These are phyloP conservation scores for Pholis gunnellus DNA, from an alignment of 2,113 vertebrate genomes.

Conservation along the genomic window DNA sequence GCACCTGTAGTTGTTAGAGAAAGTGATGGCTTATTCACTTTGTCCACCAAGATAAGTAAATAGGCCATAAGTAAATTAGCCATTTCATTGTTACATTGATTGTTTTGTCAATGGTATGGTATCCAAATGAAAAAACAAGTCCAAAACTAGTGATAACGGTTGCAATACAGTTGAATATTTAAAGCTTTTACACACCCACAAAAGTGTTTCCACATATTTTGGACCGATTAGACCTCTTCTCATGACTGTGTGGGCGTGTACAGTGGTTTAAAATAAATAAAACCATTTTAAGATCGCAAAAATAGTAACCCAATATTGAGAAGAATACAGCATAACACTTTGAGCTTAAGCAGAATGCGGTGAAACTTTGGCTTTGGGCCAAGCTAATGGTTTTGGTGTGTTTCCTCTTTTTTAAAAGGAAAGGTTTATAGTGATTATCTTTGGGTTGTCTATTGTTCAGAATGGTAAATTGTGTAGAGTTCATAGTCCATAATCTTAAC, in stretches of 20 bases:
- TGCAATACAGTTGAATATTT: background rate
- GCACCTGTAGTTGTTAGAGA: slow-evolving; percentile 13
- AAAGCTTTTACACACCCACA: background rate
- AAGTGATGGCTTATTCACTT: background rate
- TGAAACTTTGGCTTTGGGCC: background rate
- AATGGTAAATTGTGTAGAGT: background rate
- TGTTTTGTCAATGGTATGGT: background rate
- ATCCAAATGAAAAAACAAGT: background rate
- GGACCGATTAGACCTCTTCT: background rate
- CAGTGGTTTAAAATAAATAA: background rate
- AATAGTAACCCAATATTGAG: background rate
- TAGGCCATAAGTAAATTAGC: background rate
- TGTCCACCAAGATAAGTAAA: background rate
- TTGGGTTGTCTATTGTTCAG: background rate
- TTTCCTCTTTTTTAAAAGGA: no score
- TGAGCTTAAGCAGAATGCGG: no score
- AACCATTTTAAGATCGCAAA: background rate
- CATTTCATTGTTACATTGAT: background rate
- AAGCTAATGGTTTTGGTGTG: background rate
- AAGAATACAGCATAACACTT: background rate
- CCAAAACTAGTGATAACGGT: background rate
- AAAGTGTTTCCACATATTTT: background rate
- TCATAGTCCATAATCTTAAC: background rate
- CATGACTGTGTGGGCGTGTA: background rate
- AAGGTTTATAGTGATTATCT: no score